Evolutionary conservation across 2,888 invertebrate species (phyloP), one percentile per base, ranked within the genome.

Genomic region (Ectemnius continuus): DNA sequence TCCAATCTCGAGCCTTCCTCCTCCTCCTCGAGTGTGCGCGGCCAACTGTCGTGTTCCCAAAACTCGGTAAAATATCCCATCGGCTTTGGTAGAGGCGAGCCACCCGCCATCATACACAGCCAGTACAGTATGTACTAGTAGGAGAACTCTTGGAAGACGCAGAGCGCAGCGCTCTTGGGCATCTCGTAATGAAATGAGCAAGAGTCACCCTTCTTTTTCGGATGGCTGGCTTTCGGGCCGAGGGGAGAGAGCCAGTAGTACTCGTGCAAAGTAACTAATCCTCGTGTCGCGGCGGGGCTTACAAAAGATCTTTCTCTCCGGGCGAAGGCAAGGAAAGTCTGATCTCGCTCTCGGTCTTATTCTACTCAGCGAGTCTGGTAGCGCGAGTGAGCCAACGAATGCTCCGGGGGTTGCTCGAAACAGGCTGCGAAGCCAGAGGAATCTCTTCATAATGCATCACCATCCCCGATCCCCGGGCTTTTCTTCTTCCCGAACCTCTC

Each of bases 201-300:
- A 83, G 74, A 83, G 82, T 84, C 82, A 81, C 77, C 80, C 80
- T 81, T 64, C 71, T 79, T 79, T 75, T 75, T 76, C 75, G 75
- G 69, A 67, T 71, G 68, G 82, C 78, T 86, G 87, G 86, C 86
- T 11, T 86, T 85, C 84, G 84, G 84, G 23, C 23, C 23, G 23
- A 23, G 81, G 85, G 84, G 84, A 86, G 83, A 11, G 52, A 13
- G 70, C 73, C 66, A 65, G 75, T 36, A 68, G 64, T 78, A 83
- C 82, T 80, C 75, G 76, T 77, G 81, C 76, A 82, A 80, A 83
- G 84, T 83, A 86, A 86, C 87, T 87, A 87, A 87, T 87, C 86
- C 84, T 73, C 69, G 79, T 80, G 82, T 83, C 79, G 81, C 61
- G 73, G 76, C 73, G 70, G 73, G 71, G 76, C 80, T 83, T 81